Evolutionary conservation across 2,113 vertebrate genomes (phyloP), one percentile per base, ranked within the genome.

Genomic region (Elachura formosa): DNA sequence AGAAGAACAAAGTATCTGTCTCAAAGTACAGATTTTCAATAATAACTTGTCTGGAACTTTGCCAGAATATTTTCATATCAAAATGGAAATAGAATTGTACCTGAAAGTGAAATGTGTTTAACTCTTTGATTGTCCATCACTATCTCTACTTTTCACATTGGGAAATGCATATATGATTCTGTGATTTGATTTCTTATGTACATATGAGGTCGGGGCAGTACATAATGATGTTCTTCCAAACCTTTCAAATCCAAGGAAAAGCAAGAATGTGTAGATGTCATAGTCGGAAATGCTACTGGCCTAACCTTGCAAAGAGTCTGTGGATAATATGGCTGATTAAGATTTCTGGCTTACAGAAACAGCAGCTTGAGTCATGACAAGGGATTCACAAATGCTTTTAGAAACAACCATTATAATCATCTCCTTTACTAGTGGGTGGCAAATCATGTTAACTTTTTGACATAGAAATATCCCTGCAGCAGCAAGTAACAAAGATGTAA

Each of bases 341-440:
- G n/a, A 64, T 78, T 94, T 96, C 59, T 90, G 86, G 49, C 23
- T 93, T 96, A 84, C 72, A 86, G 87, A 93, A 92, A 80, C 48
- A 61, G 85, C 69, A 93, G 72, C 72, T 85, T 95, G 78, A 67
- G 56, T 84, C n/a, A 54, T 38, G 29, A 11, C 18, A 69, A 69
- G 38, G 33, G 36, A 36, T 33, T 61, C 14, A 11, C 12, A 90
- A 86, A 84, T 67, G 52, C 66, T 89, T 96, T 94, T 48, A 81
- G 63, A 83, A 90, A 69, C 14, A 96, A 69, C 52, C 29, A 72
- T 84, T 63, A 72, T 93, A 87, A 96, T 93, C 14, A 92, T 74
- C 71, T 97, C 64, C 55, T 93, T 91, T 91, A 94, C 48, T 61
- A 67, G 22, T 52, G n/a, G 51, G 74, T 77, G 43, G 40, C 34